phyloP scores from a whole-genome alignment of 2,797 vertebrate genomes.

The Schizothorax lantsangensis region DNA sequence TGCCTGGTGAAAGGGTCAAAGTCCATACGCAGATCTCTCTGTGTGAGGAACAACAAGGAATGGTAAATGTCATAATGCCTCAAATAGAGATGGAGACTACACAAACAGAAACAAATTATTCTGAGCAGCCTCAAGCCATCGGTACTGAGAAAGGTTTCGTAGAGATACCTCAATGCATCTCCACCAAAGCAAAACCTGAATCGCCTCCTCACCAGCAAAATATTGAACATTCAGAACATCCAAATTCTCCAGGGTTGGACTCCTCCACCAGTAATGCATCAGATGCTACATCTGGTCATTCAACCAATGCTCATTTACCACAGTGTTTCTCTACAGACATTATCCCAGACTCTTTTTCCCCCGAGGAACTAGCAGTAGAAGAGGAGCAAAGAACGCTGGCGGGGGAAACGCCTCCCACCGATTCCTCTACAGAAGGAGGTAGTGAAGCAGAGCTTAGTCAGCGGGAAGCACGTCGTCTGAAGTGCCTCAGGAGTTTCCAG shows the following conservation, averaged over 20 bases:
- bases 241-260: conserved; percentile 59
- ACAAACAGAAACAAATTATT: conserved; percentile 22
- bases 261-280: conserved; percentile 47
- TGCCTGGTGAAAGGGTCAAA: conserved; percentile 78
- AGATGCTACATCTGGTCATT: conserved; percentile 39
- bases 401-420: conserved; percentile 21
- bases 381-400: conserved; percentile 43
- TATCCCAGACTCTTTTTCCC: conserved; percentile 57
- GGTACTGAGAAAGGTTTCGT: background rate
- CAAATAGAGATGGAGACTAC: conserved; percentile 48
- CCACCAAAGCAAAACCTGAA: conserved; percentile 68
- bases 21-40: conserved; percentile 72
- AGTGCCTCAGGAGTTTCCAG: conserved; percentile 92
- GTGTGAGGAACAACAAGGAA: conserved; percentile 60
- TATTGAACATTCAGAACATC: conserved; percentile 30
- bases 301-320: conserved; percentile 62
- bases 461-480: conserved; percentile 85
- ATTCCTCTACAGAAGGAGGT: conserved; percentile 23
- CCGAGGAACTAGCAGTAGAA: conserved; percentile 55
- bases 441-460: conserved; percentile 65
- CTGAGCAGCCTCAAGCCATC: conserved; percentile 12
- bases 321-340: conserved; percentile 72
- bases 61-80: conserved; percentile 4
- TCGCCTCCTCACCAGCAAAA: conserved; percentile 46
- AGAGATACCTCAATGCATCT: conserved; percentile 38